A percentile compares a stretch with the other conserved stretches of the same genome.
These are phyloP conservation scores for Stenurella melanura DNA, from an alignment of 2,888 invertebrate species.

Conservation along the genomic window DNA sequence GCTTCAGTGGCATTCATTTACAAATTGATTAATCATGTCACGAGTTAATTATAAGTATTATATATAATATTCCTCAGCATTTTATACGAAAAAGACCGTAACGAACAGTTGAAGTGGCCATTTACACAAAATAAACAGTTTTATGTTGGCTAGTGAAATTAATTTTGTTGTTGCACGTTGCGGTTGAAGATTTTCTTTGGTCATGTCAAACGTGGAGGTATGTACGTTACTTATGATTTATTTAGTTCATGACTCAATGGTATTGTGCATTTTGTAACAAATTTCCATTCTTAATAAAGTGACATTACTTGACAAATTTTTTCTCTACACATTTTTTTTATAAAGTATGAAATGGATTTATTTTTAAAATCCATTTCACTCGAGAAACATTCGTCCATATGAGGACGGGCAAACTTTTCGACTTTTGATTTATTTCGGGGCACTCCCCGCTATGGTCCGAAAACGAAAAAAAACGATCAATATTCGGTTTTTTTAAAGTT, in stretches of 20 bases:
- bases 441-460: too few relatives aligned
- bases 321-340: too few relatives aligned
- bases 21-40: constrained; percentile 54
- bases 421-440: too few relatives aligned
- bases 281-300: too few relatives aligned
- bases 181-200: not conserved
- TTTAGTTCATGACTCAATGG: not conserved
- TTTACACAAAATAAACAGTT: not conserved
- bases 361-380: too few relatives aligned
- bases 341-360: too few relatives aligned
- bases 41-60: constrained; percentile 49
- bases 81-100: constrained; percentile 9
- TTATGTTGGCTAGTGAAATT: not conserved
- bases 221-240: not conserved
- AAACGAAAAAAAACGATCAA: too few relatives aligned
- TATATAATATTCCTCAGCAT: constrained; percentile 32
- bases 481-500: too few relatives aligned
- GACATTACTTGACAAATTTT: too few relatives aligned
- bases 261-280: not conserved
- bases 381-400: too few relatives aligned
- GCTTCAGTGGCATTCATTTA: constrained; percentile 51
- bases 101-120: constrained; percentile 15
- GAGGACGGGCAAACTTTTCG: too few relatives aligned
- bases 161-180: not conserved
- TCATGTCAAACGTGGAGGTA: not conserved